Conservation (phyloP, 2,797 vertebrate genomes). For the Lutjanus argentimaculatus region DNA sequence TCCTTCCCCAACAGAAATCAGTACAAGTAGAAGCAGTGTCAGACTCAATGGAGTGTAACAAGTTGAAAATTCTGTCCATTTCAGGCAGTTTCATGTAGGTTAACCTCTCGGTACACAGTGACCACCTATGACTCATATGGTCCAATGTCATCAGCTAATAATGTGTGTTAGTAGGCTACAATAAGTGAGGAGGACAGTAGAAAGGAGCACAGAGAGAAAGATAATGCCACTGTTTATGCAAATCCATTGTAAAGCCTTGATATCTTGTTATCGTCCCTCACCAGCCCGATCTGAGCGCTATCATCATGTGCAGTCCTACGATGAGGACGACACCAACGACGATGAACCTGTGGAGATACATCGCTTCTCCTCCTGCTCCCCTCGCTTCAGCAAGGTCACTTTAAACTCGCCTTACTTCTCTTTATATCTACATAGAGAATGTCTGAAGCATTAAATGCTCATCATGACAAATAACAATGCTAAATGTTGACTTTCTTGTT, state of each 20-base stretch:
- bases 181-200: background rate
- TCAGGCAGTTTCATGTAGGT: background rate
- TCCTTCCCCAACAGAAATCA: too few relatives aligned
- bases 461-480: too few relatives aligned
- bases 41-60: too few relatives aligned
- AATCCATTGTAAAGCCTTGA: background rate
- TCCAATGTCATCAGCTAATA: background rate
- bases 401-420: background rate
- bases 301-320: slow-evolving; percentile 92
- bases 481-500: background rate
- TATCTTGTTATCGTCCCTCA: slow-evolving; percentile 11
- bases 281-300: slow-evolving; percentile 94
- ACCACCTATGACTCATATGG: background rate
- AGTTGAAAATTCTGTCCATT: too few relatives aligned
- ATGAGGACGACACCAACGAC: slow-evolving; percentile 94
- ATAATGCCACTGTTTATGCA: background rate
- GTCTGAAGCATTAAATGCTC: background rate
- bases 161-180: background rate
- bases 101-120: background rate
- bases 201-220: background rate
- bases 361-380: slow-evolving; percentile 93
- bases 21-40: too few relatives aligned
- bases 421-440: background rate
- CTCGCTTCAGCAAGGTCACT: slow-evolving; percentile 93
- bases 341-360: slow-evolving; percentile 94